Evolutionary conservation across 2,888 invertebrate species (phyloP).

Genomic region (Caenorhabditis wallacei): DNA sequence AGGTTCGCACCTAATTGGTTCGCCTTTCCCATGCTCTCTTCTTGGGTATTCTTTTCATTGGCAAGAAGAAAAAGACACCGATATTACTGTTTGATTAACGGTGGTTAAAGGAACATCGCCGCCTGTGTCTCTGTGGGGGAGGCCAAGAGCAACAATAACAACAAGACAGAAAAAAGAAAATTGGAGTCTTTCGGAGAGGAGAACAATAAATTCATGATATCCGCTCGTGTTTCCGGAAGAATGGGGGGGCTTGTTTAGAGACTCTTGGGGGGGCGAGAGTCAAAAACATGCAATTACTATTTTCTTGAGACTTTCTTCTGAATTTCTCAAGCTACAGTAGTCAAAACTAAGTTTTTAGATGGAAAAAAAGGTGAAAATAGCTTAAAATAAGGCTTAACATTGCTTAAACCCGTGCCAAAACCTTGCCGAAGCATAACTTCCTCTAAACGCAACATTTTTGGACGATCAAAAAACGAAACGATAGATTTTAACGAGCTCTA

Average conservation of each 20-base stretch:
- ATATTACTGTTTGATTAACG: constrained; percentile 49
- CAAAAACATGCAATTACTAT: constrained; percentile 16
- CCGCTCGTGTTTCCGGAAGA: constrained; percentile 45
- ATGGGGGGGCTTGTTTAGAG: background rate
- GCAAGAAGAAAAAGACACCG: constrained; percentile 20
- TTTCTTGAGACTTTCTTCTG: background rate
- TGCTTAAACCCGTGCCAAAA: too few relatives aligned
- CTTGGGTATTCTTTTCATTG: background rate
- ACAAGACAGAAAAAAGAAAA: constrained; percentile 3
- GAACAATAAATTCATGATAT: constrained; percentile 58
- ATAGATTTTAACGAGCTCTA: too few relatives aligned
- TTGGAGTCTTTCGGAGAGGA: background rate
- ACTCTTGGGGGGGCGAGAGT: background rate
- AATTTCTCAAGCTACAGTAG: too few relatives aligned
- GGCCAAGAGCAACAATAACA: constrained; percentile 24
- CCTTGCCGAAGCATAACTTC: too few relatives aligned
- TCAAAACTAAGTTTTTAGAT: too few relatives aligned
- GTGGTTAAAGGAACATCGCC: too few relatives aligned
- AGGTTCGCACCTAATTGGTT: too few relatives aligned
- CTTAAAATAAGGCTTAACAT: too few relatives aligned
- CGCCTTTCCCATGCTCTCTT: constrained; percentile 25
- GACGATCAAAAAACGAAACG: too few relatives aligned
- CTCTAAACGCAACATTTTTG: too few relatives aligned
- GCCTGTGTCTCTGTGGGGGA: background rate
- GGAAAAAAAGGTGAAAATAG: too few relatives aligned